Base-by-base conservation (phyloP, 2,888 invertebrate species). In the Idaea aversata region DNA sequence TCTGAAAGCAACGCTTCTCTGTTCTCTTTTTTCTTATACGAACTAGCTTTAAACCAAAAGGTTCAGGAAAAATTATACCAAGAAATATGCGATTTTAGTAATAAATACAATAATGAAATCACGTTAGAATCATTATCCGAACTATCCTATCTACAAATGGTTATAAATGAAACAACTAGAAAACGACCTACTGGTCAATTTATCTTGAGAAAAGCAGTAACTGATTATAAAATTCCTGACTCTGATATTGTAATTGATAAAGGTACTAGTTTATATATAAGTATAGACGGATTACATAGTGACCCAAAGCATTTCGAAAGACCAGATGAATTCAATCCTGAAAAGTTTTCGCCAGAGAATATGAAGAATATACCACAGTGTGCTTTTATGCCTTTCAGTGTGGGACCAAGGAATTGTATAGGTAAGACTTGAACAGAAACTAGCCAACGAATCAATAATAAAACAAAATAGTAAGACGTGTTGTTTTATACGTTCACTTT, bases 211-310 rank as follows among this genome's bases (percentile, higher is more conserved):
- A 67, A 64, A 59, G 73, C 0, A 73, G 63, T 59, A 72, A 76
- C 35, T 80, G 65, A 65, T 15, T 76, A 75, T 34, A 65, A 62
- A 10, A 67, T 77, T 15, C 70, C 72, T 6, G 74, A 71, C 5
- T 69, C 69, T 15, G 63, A 75, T 59, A 35, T 78, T 5, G 63
- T 63, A 5, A 70, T 84, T 15, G 68, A 78, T n/a, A 78, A 59
- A 15, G 58, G 58, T 7, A 59, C 58, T 59, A 15, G 7, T 15
- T 4, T 59, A 5, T 59, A 15, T 59, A 15, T 59, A 15, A 16
- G 15, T 15, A 7, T 16, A 5, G 58, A 59, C n/a, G 58, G 58
- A 16, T 2, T 59, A 59, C 58, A 59, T 6, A 6, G n/a, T 7
- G 58, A 59, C 7, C n/a, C 15, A 15, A 59, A 79, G 36, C 70